Evolutionary conservation across 2,888 invertebrate genomes (phyloP).

Genomic region (Tetheella fluctuosa): DNA sequence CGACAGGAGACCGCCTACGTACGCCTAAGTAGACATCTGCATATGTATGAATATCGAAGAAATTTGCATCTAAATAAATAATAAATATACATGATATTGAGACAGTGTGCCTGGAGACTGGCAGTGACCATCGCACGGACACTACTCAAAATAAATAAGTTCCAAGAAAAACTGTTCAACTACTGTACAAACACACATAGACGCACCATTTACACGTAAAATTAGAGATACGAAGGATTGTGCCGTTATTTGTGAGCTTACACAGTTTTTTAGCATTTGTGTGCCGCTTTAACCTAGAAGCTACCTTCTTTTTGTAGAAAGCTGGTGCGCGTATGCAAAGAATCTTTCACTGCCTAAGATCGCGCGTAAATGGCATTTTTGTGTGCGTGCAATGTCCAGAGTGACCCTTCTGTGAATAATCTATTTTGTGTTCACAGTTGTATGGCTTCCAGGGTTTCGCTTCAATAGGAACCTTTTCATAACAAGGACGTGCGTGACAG

Average conservation of each 20-base stretch:
- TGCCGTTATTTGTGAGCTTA: too few species aligned
- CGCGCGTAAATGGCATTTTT: not conserved
- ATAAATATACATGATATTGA: slow-evolving; percentile 30
- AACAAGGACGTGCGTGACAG: not conserved
- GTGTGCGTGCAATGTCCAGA: too few species aligned
- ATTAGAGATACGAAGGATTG: too few species aligned
- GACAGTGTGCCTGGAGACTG: slow-evolving; percentile 31
- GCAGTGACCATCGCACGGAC: not conserved
- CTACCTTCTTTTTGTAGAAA: too few species aligned
- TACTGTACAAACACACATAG: too few species aligned
- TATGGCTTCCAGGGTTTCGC: not conserved
- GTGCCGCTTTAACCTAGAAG: too few species aligned
- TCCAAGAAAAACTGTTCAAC: not conserved
- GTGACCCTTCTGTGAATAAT: not conserved
- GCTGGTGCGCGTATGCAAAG: too few species aligned
- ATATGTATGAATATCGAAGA: slow-evolving; percentile 30
- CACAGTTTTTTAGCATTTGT: too few species aligned
- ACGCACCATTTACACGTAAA: too few species aligned
- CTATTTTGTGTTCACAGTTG: not conserved
- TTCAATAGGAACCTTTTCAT: not conserved
- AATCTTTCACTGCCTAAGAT: not conserved
- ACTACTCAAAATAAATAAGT: not conserved
- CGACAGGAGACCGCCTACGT: slow-evolving; percentile 21
- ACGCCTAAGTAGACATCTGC: slow-evolving; percentile 30
- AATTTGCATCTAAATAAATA: slow-evolving; percentile 41